Base-by-base conservation (phyloP, 2,113 vertebrate species). In the Podiceps cristatus region DNA sequence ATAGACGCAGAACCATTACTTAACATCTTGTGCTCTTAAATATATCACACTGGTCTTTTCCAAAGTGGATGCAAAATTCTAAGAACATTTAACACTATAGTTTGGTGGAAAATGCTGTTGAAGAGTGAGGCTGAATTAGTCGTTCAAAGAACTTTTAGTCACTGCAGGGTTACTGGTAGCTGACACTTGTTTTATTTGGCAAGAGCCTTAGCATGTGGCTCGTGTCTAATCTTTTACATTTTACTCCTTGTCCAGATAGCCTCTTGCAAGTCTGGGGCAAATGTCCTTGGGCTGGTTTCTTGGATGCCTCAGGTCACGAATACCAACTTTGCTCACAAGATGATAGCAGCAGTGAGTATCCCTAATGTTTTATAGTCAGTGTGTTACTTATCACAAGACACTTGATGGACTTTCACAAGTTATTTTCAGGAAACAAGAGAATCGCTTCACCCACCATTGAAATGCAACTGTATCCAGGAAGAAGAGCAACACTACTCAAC, bases 401-500 rank as follows among this genome's bases (percentile, higher is more conserved):
- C 29, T 64, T 74, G 23, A 68, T 63, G 66, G 44, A 58, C 52
- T 58, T 96, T 33, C 75, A 77, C 44, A 50, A 75, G 37, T 82
- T 73, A 40, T 88, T 92, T 52, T 74, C 45, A 86, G 62, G 49
- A 93, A 81, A 20, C 44, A 55, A 67, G 13, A 74, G 2, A 64
- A 40, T 81, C 73, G 58, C 9, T 96, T 90, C 66, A 73, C 27
- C 59, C 88, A 63, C 35, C n/a, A 8, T 13, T 44, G 66, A 22
- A 86, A 52, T 42, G 58, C 69, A 78, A 2, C 33, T 40, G 35
- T 35, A 72, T 28, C 58, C 79, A 59, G 23, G 31, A 28, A 2
- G 6, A 49, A 73, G 23, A 56, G 52, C n/a, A 53, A 5, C 2
- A 1, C 66, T 75, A 47, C 69, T 59, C 1, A 2, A 0, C 11